These are phyloP conservation scores for Augiades crinisus DNA, from an alignment of 2,888 invertebrate genomes.

Conservation along the genomic window DNA sequence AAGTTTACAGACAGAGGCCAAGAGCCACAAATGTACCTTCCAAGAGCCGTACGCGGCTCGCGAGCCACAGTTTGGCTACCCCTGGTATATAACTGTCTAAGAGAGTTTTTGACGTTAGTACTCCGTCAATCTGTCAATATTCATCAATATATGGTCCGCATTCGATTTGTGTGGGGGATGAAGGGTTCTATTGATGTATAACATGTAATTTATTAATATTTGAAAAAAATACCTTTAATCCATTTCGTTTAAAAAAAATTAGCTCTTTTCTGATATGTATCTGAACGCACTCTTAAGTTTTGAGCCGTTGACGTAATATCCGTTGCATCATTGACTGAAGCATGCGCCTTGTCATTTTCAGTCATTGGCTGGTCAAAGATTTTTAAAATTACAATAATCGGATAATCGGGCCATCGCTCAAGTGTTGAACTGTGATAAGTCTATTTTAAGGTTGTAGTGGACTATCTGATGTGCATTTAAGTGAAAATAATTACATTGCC, in stretches of 20 bases:
- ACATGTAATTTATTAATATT: no score
- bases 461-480: slow-evolving; percentile 79
- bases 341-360: slow-evolving; percentile 82
- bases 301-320: slow-evolving; percentile 83
- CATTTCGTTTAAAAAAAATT: background rate
- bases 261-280: background rate
- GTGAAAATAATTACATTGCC: slow-evolving; percentile 66
- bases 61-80: no score
- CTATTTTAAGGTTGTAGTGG: slow-evolving; percentile 71
- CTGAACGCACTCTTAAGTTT: slow-evolving; percentile 37
- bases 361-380: slow-evolving; percentile 70
- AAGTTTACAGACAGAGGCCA: no score
- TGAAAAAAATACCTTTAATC: no score
- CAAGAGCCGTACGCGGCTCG: no score
- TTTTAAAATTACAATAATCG: slow-evolving; percentile 71
- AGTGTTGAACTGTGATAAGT: slow-evolving; percentile 77
- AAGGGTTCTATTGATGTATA: no score
- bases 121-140: no score
- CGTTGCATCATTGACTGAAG: slow-evolving; percentile 82
- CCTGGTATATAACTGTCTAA: no score
- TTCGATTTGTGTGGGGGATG: no score
- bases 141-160: no score
- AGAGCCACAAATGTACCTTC: no score
- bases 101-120: no score
- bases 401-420: slow-evolving; percentile 71